These are phyloP conservation scores for Hozukius guyotensis DNA, from an alignment of 2,797 vertebrate genomes.

Conservation along the genomic window DNA sequence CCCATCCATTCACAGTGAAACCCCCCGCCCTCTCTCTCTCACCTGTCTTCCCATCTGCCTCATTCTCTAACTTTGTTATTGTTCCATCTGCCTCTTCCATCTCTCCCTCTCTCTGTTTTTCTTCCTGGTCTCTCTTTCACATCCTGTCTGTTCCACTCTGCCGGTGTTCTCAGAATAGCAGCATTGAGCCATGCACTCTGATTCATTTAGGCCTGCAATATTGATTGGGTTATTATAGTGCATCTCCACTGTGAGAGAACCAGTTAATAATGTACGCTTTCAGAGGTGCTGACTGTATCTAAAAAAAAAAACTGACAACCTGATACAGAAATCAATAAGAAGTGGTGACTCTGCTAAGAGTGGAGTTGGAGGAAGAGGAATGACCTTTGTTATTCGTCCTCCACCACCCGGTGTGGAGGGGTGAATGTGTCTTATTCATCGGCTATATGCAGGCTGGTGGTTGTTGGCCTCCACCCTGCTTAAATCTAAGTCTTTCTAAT, in stretches of 20 bases:
- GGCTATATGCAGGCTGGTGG: conserved; percentile 16
- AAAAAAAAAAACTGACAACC: conserved; percentile 26
- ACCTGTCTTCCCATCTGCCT: conserved; percentile 63
- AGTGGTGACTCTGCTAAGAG: conserved; percentile 29
- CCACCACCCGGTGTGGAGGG: background rate
- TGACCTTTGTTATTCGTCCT: conserved; percentile 50
- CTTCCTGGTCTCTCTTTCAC: conserved; percentile 42
- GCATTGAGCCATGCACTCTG: conserved; percentile 56
- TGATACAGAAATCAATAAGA: conserved; percentile 60
- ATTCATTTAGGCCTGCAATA: conserved; percentile 73
- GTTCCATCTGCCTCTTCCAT: conserved; percentile 49
- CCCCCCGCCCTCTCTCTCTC: background rate
- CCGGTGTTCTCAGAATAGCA: conserved; percentile 70
- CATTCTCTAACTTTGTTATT: conserved; percentile 69
- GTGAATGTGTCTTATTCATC: conserved; percentile 30
- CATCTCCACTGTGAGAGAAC: conserved; percentile 58
- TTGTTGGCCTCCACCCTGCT: background rate
- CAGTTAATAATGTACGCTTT: conserved; percentile 68
- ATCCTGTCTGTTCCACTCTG: conserved; percentile 55
- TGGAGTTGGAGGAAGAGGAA: conserved; percentile 28
- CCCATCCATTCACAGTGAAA: conserved; percentile 49
- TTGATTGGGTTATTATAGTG: conserved; percentile 79
- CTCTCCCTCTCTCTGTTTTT: conserved; percentile 12
- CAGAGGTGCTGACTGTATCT: conserved; percentile 47
- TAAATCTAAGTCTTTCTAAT: conserved; percentile 1